Base-by-base conservation (phyloP, 2,888 invertebrate genomes). In the Pristionchus fissidentatus region DNA sequence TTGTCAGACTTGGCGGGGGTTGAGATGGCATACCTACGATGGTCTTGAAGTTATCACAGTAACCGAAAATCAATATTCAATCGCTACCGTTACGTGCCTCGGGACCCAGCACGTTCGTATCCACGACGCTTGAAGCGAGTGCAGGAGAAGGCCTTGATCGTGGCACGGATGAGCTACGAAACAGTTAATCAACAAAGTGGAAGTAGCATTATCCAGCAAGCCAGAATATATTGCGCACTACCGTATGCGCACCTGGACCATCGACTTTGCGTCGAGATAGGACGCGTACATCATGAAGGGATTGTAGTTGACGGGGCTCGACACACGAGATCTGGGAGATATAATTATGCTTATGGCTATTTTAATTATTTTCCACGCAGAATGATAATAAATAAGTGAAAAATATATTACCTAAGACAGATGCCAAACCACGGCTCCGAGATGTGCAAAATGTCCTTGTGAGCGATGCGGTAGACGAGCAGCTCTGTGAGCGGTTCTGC, bases 381-480 rank as follows among this genome's bases (percentile, higher is more conserved):
- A 60, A n/a, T 22, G 60, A 22, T 7, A 5, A n/a, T n/a, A 15
- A 41, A 26, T 35, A 62, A 19, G 19, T 49, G 52, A 49, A 19
- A 19, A 22, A n/a, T 1, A 52, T 15, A 35, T 70, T 41, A 84
- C 57, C 60, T 86, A 66, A 89, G 83, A 93, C 98, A 98, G 95
- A 97, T 95, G 92, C 98, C 96, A 93, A 96, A 98, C 97, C 98
- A 98, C 73, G 96, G 95, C 85, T 95, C 94, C 92, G 96, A 96
- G 89, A 99, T 97, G 92, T 98, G 99, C 92, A 97, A 98, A 0
- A 97, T 97, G 87, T 96, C 95, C 90, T 95, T 96, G 92, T 97
- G 96, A 26, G 93, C 93, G 89, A 95, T 95, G 93, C 97, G 96
- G 83, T 89, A 89, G 1, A 82, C 87, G 13, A 90, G 77, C 22